Evolutionary conservation across 2,888 invertebrate genomes (phyloP).

Genomic region (Drosophila meridionalis): DNA sequence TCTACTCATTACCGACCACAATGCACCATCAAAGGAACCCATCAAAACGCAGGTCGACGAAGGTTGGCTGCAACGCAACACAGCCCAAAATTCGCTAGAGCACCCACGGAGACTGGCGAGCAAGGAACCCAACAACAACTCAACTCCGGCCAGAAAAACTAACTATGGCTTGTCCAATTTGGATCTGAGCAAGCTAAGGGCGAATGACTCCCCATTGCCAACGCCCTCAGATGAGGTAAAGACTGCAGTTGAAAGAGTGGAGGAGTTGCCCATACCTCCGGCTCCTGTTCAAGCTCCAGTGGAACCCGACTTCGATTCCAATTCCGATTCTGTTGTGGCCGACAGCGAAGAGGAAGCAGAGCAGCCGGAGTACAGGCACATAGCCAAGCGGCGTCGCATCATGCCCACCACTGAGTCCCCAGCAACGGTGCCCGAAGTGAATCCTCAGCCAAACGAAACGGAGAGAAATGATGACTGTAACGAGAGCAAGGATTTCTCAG

Average conservation of each 20-base stretch:
- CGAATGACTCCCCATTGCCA: background rate
- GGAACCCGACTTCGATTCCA: conserved; percentile 76
- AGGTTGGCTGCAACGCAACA: conserved; percentile 87
- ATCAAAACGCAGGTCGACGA: conserved; percentile 84
- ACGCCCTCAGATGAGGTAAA: background rate
- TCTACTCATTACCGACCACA: conserved; percentile 45
- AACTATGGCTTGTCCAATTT: conserved; percentile 85
- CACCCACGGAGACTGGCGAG: background rate
- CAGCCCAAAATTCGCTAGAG: conserved; percentile 49
- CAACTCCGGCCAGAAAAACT: conserved; percentile 32
- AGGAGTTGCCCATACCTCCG: background rate
- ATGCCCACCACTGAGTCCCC: conserved; percentile 37
- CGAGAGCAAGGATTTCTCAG: conserved; percentile 50
- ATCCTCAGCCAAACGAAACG: background rate
- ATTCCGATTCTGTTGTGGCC: conserved; percentile 89
- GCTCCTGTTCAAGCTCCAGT: background rate
- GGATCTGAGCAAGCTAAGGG: conserved; percentile 69
- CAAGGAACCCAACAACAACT: conserved; percentile 43
- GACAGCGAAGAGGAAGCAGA: conserved; percentile 88
- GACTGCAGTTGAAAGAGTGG: background rate
- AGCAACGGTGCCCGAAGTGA: background rate
- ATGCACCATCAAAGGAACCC: conserved; percentile 38
- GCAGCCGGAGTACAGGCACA: conserved; percentile 86
- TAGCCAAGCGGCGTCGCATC: conserved; percentile 86
- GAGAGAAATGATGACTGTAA: background rate